These are phyloP conservation scores for Tamias sibiricus DNA, from an alignment of 2,113 vertebrate species.

Conservation along the genomic window DNA sequence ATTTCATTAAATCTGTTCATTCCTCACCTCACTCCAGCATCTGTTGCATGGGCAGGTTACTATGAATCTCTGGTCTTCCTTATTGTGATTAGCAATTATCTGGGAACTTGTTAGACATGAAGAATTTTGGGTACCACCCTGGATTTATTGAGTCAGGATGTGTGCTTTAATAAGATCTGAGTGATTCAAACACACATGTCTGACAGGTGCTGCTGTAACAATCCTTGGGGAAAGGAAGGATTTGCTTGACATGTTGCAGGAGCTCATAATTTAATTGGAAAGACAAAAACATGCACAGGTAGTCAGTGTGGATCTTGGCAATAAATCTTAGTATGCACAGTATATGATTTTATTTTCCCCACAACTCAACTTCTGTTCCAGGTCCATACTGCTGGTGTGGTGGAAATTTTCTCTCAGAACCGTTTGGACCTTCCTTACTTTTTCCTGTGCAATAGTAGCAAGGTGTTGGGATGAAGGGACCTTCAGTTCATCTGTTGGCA, in stretches of 20 bases:
- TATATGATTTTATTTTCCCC: not conserved
- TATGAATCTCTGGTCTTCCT: not conserved
- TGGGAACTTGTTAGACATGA: not conserved
- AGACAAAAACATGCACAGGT: not conserved
- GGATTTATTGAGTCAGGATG: not conserved
- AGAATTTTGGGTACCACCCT: not conserved
- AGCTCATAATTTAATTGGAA: not conserved
- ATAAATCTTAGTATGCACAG: not conserved
- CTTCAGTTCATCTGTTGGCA: not conserved
- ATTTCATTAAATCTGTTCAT: not conserved
- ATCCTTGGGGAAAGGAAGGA: not conserved
- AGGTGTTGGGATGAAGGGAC: not conserved
- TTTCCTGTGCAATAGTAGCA: not conserved
- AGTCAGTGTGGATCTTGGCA: not conserved
- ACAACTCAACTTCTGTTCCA: not conserved
- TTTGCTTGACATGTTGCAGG: not conserved
- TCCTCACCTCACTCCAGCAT: not conserved
- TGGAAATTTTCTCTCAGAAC: not conserved
- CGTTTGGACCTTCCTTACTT: not conserved
- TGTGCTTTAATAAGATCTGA: not conserved
- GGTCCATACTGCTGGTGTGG: not conserved
- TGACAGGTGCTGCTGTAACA: not conserved
- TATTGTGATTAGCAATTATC: not conserved
- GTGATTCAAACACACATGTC: not conserved
- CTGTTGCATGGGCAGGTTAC: not conserved